Percentiles rank a stretch among this genome's conserved stretches.
phyloP scores from a whole-genome alignment of 2,888 invertebrate genomes.

The Philonicus albiceps region DNA sequence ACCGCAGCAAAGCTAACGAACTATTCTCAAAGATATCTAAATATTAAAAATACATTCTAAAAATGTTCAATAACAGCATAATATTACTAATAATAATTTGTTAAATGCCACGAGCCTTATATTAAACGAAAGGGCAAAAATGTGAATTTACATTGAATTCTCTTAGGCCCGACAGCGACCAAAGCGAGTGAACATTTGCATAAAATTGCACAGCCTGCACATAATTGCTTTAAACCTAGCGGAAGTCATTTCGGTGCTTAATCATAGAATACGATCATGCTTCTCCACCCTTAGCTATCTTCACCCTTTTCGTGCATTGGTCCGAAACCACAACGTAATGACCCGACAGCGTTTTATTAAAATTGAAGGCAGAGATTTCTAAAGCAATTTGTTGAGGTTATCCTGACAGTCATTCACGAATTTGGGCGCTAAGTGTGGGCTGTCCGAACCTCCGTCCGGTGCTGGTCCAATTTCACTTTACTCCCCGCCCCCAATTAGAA shows the following conservation, averaged over 20 bases:
- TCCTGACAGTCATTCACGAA: conserved; percentile 22
- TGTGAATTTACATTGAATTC: neutral
- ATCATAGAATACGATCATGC: conserved; percentile 45
- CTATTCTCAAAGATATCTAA: too few relatives aligned
- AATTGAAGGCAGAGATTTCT: conserved; percentile 37
- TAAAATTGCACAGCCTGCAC: conserved; percentile 43
- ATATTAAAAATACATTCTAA: too few relatives aligned
- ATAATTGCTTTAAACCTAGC: conserved; percentile 48
- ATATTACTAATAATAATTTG: neutral
- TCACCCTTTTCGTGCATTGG: conserved; percentile 16
- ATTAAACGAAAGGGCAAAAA: neutral
- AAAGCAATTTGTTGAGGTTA: conserved; percentile 36
- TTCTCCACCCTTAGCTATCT: conserved; percentile 5
- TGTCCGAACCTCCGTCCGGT: neutral
- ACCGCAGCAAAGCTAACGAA: too few relatives aligned
- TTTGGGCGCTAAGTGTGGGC: conserved; percentile 33
- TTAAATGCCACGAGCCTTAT: neutral
- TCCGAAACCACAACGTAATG: conserved; percentile 17
- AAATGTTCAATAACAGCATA: too few relatives aligned
- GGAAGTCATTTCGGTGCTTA: conserved; percentile 51
- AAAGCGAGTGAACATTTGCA: conserved; percentile 45
- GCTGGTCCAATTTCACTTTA: neutral
- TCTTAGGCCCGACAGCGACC: conserved; percentile 12
- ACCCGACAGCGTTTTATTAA: conserved; percentile 34
- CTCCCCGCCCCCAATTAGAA: neutral